Percentiles rank a stretch among this genome's conserved stretches.
phyloP scores from a whole-genome alignment of 2,888 invertebrate genomes.

The Drosophila kanekoi region DNA sequence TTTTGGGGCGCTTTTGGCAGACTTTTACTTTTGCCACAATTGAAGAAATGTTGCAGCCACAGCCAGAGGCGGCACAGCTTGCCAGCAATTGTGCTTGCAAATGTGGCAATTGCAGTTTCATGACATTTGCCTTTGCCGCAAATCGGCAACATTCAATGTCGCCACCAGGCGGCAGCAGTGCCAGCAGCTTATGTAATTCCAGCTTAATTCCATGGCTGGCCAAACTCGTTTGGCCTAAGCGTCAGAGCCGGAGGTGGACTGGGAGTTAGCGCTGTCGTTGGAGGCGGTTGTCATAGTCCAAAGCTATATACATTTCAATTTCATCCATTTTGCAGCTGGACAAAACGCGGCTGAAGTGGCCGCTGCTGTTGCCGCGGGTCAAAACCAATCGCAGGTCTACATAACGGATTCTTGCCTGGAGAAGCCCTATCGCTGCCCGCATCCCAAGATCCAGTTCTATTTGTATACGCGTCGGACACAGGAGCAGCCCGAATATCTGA shows the following conservation, averaged over 20 bases:
- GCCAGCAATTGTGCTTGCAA: constrained; percentile 12
- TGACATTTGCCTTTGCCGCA: constrained; percentile 67
- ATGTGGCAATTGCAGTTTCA: constrained; percentile 61
- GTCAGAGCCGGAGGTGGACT: background rate
- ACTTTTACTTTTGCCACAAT: constrained; percentile 70
- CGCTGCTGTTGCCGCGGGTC: constrained; percentile 71
- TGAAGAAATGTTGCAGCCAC: constrained; percentile 47
- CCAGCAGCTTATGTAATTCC: constrained; percentile 58
- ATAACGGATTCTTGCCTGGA: constrained; percentile 93
- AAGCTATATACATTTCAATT: background rate
- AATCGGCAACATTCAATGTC: constrained; percentile 70
- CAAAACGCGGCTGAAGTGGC: constrained; percentile 73
- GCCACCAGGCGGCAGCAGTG: constrained; percentile 30
- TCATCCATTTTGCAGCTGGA: constrained; percentile 57
- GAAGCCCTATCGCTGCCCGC: constrained; percentile 92
- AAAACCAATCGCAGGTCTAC: constrained; percentile 88
- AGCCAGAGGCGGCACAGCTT: constrained; percentile 11
- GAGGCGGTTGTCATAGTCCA: background rate
- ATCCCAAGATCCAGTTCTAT: constrained; percentile 93
- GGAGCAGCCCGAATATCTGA: constrained; percentile 89
- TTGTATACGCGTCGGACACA: constrained; percentile 93
- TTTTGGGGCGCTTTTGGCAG: constrained; percentile 43
- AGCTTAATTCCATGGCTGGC: constrained; percentile 30
- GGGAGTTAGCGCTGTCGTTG: background rate
- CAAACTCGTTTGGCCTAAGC: constrained; percentile 59